A percentile compares a stretch with the other conserved stretches of the same genome.
Evolutionary conservation across 1,140 invertebrate species (phyloP).

Genomic region (Probaryconus sp.): DNA sequence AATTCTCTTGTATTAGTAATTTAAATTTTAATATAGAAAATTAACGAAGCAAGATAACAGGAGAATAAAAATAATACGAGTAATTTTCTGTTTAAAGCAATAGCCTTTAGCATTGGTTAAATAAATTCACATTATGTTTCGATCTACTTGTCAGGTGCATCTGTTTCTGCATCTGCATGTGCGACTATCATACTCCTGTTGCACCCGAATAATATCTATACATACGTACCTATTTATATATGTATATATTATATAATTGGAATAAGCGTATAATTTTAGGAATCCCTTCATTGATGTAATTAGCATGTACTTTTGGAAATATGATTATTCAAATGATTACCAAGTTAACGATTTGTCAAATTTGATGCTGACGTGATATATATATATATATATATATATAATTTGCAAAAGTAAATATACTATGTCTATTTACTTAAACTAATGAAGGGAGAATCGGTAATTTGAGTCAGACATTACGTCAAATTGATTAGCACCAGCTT

Average conservation of each 20-base stretch:
- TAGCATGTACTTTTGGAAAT: slow-evolving; percentile 48
- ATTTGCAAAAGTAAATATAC: slow-evolving; percentile 35
- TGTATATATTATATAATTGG: too few species aligned
- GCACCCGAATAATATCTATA: slow-evolving; percentile 18
- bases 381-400: slow-evolving; percentile 15
- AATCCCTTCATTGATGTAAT: slow-evolving; percentile 53
- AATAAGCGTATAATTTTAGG: slow-evolving; percentile 54
- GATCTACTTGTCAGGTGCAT: slow-evolving; percentile 57
- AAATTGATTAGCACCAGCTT: neutral
- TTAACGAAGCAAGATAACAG: too few species aligned
- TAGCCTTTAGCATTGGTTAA: slow-evolving; percentile 39
- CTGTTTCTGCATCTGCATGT: slow-evolving; percentile 46
- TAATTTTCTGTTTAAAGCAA: too few species aligned
- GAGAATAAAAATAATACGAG: too few species aligned
- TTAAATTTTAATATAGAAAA: too few species aligned
- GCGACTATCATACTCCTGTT: slow-evolving; percentile 31
- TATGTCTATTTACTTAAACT: slow-evolving; percentile 9
- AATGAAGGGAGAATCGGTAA: slow-evolving; percentile 4
- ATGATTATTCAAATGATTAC: slow-evolving; percentile 22
- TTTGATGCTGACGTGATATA: slow-evolving; percentile 16
- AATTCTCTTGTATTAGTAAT: too few species aligned
- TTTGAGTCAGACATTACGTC: slow-evolving; percentile 5
- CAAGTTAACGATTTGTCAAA: slow-evolving; percentile 51
- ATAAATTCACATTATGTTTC: slow-evolving; percentile 55
- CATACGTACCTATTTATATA: slow-evolving; percentile 24